These are phyloP conservation scores for Helarctos malayanus DNA, from an alignment of 2,797 vertebrate species.

Conservation along the genomic window DNA sequence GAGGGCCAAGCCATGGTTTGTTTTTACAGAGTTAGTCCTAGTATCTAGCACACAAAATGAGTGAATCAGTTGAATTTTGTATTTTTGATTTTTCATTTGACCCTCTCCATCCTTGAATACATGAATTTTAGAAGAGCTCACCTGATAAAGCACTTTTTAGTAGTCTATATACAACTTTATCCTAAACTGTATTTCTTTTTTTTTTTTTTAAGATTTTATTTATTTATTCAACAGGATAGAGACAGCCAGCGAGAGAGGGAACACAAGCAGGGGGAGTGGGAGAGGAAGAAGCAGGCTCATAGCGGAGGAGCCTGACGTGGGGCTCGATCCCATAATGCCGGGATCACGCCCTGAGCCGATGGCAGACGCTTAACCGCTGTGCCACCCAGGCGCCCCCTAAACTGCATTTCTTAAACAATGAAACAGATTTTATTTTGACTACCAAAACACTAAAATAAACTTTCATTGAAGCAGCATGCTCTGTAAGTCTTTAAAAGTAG, in stretches of 20 bases:
- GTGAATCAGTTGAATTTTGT: not conserved
- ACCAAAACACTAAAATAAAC: conserved; percentile 36
- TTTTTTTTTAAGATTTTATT: too few relatives aligned
- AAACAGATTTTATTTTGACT: conserved; percentile 31
- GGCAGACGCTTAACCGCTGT: too few relatives aligned
- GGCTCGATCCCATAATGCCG: too few relatives aligned
- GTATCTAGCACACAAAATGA: not conserved
- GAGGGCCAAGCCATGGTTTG: not conserved
- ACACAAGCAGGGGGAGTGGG: too few relatives aligned
- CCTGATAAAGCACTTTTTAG: not conserved
- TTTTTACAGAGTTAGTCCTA: not conserved
- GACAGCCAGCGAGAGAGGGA: too few relatives aligned
- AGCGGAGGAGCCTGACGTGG: too few relatives aligned
- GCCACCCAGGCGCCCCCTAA: not conserved
- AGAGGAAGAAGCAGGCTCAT: too few relatives aligned
- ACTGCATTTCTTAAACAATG: conserved; percentile 28
- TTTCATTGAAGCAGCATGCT: conserved; percentile 17
- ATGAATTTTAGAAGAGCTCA: conserved; percentile 24
- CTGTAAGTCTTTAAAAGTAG: conserved; percentile 38
- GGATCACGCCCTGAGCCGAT: too few relatives aligned
- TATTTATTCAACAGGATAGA: too few relatives aligned
- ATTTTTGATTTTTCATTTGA: conserved; percentile 42
- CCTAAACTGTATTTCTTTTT: conserved; percentile 15
- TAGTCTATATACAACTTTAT: not conserved
- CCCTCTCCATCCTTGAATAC: not conserved